Base-by-base conservation (phyloP, 1,140 invertebrate genomes). In the Carcinoscorpius rotundicauda region DNA sequence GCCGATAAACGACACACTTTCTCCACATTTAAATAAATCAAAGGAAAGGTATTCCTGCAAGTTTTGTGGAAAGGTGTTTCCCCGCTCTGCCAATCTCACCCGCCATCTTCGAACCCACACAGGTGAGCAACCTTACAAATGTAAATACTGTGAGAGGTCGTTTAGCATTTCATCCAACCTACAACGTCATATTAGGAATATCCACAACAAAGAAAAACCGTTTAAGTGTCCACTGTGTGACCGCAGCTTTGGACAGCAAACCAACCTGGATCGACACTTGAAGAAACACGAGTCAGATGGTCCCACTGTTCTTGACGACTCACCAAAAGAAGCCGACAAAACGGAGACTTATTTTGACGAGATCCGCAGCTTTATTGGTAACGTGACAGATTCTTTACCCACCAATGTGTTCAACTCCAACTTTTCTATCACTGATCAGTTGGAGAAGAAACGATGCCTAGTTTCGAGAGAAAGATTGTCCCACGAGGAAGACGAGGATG, bases 131-230 rank as follows among this genome's bases (percentile, higher is more conserved):
- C 72, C 72, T 8, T 72, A 69, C 58, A 69, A 69, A 61, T 73
- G 72, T 65, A 65, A 70, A 51, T 71, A 63, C 51, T 99, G 96
- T 78, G 94, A 98, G 74, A 82, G 96, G 4, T 94, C 91, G 0
- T 99, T 99, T 77, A 96, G 92, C 64, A 99, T 99, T 66, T 97
- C 94, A 1, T 97, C 93, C 10, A 99, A 99, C 76, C 81, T 99
- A 49, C 97, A 98, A 78, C 83, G 97, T n/a, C 97, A 99, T 78
- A 93, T 99, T 3, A 81, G 97, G 56, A 99, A 99, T 75, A 99
- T 99, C 69, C 97, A 99, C 79, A 96, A 98, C 79, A 96, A 95
- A 56, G 70, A 71, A 59, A 68, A 69, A 62, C 70, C 70, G 9
- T 71, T 70, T 57, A 70, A 71, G 65, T 85, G 83, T 73, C 77